Percentiles rank a stretch among this genome's conserved stretches.
Conservation (phyloP, 2,888 invertebrate genomes). For the Ennomos erosarius region DNA sequence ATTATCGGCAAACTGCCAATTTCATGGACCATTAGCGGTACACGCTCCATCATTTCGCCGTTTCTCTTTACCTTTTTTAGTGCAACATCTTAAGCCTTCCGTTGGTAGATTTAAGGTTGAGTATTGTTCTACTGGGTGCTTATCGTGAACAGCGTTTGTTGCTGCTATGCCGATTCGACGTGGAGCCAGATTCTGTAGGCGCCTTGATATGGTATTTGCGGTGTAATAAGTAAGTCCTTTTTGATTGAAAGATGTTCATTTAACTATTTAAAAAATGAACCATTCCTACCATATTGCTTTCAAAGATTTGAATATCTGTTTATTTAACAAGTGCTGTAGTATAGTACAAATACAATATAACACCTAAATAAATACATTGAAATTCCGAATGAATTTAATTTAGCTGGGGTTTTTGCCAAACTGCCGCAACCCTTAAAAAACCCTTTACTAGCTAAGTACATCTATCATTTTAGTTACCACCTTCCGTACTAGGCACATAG, state of each 20-base stretch:
- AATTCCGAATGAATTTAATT: too few relatives aligned
- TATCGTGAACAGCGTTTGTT: conserved; percentile 39
- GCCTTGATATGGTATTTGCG: conserved; percentile 39
- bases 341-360: too few relatives aligned
- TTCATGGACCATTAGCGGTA: conserved; percentile 70
- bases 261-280: background rate
- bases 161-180: conserved; percentile 49
- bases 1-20: conserved; percentile 68
- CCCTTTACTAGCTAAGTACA: too few relatives aligned
- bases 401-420: too few relatives aligned
- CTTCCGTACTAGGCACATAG: too few relatives aligned
- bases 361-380: too few relatives aligned
- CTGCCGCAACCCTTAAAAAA: too few relatives aligned
- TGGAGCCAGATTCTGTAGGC: conserved; percentile 42
- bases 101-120: conserved; percentile 16
- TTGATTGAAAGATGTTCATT: conserved; percentile 21
- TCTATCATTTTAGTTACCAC: too few relatives aligned
- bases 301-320: too few relatives aligned
- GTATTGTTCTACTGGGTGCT: conserved; percentile 27
- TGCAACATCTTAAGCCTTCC: conserved; percentile 29
- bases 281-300: too few relatives aligned
- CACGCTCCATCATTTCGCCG: conserved; percentile 59
- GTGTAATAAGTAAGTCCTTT: conserved; percentile 32
- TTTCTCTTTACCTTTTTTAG: conserved; percentile 33
- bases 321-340: too few relatives aligned